Percentiles rank a stretch among this genome's conserved stretches.
Evolutionary conservation across 2,888 invertebrate genomes (phyloP).

Genomic region (Mythimna lalbum): DNA sequence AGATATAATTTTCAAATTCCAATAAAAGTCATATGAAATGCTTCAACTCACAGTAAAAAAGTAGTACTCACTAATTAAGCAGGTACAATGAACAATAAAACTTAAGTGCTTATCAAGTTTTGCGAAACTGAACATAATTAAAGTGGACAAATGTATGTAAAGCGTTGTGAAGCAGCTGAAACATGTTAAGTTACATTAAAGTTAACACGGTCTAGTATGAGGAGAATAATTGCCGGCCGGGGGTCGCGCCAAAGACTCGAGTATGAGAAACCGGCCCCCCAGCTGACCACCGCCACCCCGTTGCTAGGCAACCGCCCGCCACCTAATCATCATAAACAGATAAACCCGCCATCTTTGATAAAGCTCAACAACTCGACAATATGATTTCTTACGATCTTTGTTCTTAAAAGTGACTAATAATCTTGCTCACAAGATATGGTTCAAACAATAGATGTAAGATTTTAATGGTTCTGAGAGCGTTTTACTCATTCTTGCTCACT

Average conservation of each 20-base stretch:
- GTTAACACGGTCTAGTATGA: constrained; percentile 82
- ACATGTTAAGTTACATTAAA: constrained; percentile 83
- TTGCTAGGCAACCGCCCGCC: constrained; percentile 87
- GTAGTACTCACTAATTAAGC: constrained; percentile 43
- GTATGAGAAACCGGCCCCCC: constrained; percentile 85
- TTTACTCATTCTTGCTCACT: no score
- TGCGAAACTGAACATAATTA: constrained; percentile 63
- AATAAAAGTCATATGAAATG: not conserved
- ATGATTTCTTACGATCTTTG: constrained; percentile 21
- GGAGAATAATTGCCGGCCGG: constrained; percentile 87
- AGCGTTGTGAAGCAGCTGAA: constrained; percentile 64
- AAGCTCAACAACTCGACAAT: constrained; percentile 67
- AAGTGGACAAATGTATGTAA: constrained; percentile 62
- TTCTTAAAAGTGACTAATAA: not conserved
- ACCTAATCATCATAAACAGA: constrained; percentile 90
- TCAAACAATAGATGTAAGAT: no score
- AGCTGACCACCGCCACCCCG: constrained; percentile 87
- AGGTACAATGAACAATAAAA: constrained; percentile 52
- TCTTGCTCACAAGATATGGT: not conserved
- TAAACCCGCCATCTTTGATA: constrained; percentile 82
- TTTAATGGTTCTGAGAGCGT: no score
- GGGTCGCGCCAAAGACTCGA: constrained; percentile 78
- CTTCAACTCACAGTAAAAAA: constrained; percentile 7
- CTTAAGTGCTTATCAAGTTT: constrained; percentile 58
- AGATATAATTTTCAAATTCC: not conserved